Base-by-base conservation (phyloP, 2,113 vertebrate species). In the Aramus guarauna region DNA sequence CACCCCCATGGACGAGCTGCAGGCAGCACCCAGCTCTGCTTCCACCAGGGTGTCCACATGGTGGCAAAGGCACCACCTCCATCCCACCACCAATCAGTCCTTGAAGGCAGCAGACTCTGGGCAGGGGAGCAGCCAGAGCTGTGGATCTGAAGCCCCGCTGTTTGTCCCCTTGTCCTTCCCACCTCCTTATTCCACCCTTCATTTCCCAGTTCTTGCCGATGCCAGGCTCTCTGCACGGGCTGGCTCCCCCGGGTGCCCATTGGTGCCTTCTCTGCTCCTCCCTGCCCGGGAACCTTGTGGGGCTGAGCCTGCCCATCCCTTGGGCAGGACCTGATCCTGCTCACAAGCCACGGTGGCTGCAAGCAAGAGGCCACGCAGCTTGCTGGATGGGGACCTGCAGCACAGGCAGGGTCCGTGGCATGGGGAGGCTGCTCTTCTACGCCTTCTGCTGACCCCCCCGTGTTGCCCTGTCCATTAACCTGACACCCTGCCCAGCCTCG, bases 341-440 rank as follows among this genome's bases (percentile, higher is more conserved):
- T 62, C 20, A 15, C 1, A 0, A 37, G 53, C 55, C 20, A 5
- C 2, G 3, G 67, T 5, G 48, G 12, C 90, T 53, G 71, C 67
- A 50, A 32, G 34, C 1, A 1, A 58, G 79, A 62, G 19, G 43
- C 26, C 36, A 22, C 2, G 1, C 22, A 39, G 43, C 30, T 39
- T 24, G 59, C 73, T 68, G 6, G 14, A 3, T 45, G 36, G 50
- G 59, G 26, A 58, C 41, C 66, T 52, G 53, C 60, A 81, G 69
- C 43, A 27, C 1, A 0, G 27, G 7, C 36, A 78, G 62, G 50
- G n/a, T 3, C n/a, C n/a, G n/a, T n/a, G n/a, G n/a, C n/a, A 4
- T 10, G n/a, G 58, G 14, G 58, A 4, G 3, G 12, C 17, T 48
- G 47, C 17, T 39, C 4, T 37, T 85, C 75, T 36, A 22, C 45